phyloP scores from a whole-genome alignment of 2,797 vertebrate species.

The Pangasius sanitwongsei region DNA sequence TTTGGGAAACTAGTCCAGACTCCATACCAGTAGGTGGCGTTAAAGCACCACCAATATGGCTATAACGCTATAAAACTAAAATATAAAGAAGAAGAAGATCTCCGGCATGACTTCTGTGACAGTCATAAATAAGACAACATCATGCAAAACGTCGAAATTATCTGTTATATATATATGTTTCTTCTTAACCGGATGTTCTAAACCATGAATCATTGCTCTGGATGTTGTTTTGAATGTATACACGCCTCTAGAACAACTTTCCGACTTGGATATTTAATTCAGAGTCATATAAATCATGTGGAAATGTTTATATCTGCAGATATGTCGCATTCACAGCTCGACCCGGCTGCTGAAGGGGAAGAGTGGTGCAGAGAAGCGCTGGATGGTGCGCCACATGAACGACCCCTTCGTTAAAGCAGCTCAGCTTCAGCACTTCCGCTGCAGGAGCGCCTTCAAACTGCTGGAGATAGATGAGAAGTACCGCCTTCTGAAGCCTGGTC shows the following conservation, averaged over 20 bases:
- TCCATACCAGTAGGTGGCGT: neutral
- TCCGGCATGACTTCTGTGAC: neutral
- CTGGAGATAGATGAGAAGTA: slow-evolving; percentile 85
- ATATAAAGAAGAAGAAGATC: neutral
- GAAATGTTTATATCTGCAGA: slow-evolving; percentile 41
- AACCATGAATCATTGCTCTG: neutral
- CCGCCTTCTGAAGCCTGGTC: slow-evolving; percentile 80
- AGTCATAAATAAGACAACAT: neutral
- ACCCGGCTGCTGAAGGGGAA: slow-evolving; percentile 65
- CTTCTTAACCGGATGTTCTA: neutral
- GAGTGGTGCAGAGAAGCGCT: slow-evolving; percentile 77
- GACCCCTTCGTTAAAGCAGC: slow-evolving; percentile 91
- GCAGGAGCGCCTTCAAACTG: slow-evolving; percentile 94
- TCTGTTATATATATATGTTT: neutral
- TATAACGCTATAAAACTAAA: neutral
- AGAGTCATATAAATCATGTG: slow-evolving; percentile 48
- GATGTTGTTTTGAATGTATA: neutral
- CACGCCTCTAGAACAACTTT: neutral
- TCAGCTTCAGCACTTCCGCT: slow-evolving; percentile 81
- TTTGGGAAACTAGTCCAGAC: neutral
- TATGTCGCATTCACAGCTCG: slow-evolving; percentile 70
- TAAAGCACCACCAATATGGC: neutral
- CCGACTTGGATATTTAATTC: neutral
- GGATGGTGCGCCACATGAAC: slow-evolving; percentile 82
- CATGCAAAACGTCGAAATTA: neutral